These are phyloP conservation scores for Buathra laborator DNA, from an alignment of 2,888 invertebrate genomes.

Conservation along the genomic window DNA sequence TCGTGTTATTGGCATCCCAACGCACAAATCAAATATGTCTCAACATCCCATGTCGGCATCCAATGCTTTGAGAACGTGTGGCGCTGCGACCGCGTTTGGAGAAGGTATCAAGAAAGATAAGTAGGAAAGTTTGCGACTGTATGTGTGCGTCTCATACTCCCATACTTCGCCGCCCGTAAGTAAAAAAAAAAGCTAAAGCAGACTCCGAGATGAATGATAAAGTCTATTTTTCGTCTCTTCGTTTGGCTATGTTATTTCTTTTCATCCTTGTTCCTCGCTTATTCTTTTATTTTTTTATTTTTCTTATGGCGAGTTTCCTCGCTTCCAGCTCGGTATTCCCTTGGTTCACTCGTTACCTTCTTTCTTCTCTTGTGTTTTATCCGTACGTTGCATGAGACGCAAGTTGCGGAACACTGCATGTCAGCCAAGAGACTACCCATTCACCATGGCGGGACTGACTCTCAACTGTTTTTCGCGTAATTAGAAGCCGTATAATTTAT, in stretches of 20 bases:
- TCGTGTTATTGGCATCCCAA: not conserved
- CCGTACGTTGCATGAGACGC: slow-evolving; percentile 45
- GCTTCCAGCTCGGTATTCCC: slow-evolving; percentile 30
- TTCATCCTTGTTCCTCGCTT: slow-evolving; percentile 29
- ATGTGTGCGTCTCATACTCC: not conserved
- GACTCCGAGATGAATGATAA: slow-evolving; percentile 48
- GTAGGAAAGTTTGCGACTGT: not conserved
- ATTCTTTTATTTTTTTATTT: slow-evolving; percentile 31
- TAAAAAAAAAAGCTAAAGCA: slow-evolving; percentile 37
- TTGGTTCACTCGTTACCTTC: slow-evolving; percentile 41
- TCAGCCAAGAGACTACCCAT: slow-evolving; percentile 48
- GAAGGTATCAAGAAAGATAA: not conserved
- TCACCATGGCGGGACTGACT: slow-evolving; percentile 70
- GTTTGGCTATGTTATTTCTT: slow-evolving; percentile 43
- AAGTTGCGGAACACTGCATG: slow-evolving; percentile 44
- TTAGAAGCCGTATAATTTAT: slow-evolving; percentile 81
- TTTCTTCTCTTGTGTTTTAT: slow-evolving; percentile 41
- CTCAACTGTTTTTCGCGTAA: slow-evolving; percentile 78
- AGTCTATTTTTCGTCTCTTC: slow-evolving; percentile 49
- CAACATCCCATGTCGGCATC: too few relatives aligned
- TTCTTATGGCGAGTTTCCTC: slow-evolving; percentile 37
- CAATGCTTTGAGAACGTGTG: slow-evolving; percentile 16
- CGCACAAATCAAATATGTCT: not conserved
- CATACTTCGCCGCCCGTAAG: not conserved
- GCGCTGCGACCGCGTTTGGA: slow-evolving; percentile 24